These are phyloP conservation scores for Eledona agricola DNA, from an alignment of 2,888 invertebrate species.

Conservation along the genomic window DNA sequence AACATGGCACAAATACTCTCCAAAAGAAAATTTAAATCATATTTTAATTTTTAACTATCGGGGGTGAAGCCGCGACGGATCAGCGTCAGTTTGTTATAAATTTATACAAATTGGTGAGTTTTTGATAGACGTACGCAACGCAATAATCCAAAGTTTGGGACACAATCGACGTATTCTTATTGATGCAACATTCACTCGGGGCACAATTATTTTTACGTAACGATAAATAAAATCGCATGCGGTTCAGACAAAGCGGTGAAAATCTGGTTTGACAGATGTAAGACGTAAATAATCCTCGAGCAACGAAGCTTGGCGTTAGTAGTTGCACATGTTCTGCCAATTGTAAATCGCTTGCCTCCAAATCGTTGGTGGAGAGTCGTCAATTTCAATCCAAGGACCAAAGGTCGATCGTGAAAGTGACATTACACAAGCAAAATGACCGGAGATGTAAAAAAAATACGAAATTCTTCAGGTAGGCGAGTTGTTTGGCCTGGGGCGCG, in stretches of 20 bases:
- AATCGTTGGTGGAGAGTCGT: not conserved
- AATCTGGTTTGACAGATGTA: conserved; percentile 26
- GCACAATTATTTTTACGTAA: conserved; percentile 21
- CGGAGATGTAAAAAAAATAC: conserved; percentile 38
- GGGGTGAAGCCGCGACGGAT: too few relatives aligned
- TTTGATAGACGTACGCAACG: too few relatives aligned
- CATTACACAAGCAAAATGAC: conserved; percentile 27
- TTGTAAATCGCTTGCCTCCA: conserved; percentile 14
- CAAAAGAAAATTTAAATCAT: too few relatives aligned
- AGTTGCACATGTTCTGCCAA: conserved; percentile 13
- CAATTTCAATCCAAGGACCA: conserved; percentile 6
- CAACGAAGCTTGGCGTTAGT: conserved; percentile 8
- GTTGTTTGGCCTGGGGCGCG: conserved; percentile 41
- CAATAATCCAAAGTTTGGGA: too few relatives aligned
- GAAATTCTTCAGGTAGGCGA: conserved; percentile 44
- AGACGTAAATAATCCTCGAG: conserved; percentile 19
- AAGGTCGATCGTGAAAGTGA: conserved; percentile 38
- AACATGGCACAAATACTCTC: too few relatives aligned
- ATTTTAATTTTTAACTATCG: too few relatives aligned
- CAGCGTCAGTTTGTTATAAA: too few relatives aligned
- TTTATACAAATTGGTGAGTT: conserved; percentile 4
- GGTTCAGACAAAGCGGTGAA: conserved; percentile 15
- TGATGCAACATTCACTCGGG: conserved; percentile 6
- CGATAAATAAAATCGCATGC: conserved; percentile 17
- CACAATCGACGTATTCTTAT: not conserved